phyloP scores from a whole-genome alignment of 2,113 vertebrate genomes.

The Pelecanoides urinatrix region DNA sequence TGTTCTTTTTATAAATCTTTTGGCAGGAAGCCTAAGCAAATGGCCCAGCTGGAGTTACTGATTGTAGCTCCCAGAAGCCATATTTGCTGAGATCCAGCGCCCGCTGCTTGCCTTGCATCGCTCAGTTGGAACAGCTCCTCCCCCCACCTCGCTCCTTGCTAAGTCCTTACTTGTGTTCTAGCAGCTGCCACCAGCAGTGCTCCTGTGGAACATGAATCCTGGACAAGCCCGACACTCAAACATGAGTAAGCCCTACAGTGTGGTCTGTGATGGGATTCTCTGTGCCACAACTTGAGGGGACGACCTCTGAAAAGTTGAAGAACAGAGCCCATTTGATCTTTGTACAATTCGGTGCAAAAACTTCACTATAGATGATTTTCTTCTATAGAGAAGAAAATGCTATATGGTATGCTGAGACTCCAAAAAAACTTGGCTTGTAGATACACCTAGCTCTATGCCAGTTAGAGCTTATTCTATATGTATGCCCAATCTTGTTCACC shows the following conservation, averaged over 20 bases:
- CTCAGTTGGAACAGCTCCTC: neutral
- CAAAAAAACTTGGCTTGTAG: neutral
- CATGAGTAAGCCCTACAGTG: neutral
- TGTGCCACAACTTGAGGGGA: neutral
- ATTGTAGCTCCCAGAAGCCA: constrained; percentile 32
- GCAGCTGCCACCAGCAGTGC: neutral
- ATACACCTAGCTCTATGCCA: neutral
- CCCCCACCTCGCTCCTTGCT: neutral
- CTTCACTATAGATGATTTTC: neutral
- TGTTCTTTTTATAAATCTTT: constrained; percentile 55
- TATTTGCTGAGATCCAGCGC: neutral
- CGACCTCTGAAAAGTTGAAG: neutral
- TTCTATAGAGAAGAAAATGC: neutral
- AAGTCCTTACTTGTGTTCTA: neutral
- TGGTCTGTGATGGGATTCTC: neutral
- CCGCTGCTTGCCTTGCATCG: constrained; percentile 21
- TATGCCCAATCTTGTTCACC: neutral
- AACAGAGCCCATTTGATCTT: neutral
- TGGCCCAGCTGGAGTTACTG: constrained; percentile 55
- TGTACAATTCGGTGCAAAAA: too few relatives aligned
- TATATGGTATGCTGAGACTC: neutral
- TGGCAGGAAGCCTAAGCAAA: constrained; percentile 57
- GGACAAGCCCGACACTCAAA: neutral
- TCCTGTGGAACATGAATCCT: neutral
- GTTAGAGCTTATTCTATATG: neutral